Evolutionary conservation across 1,140 invertebrate species (phyloP).

Genomic region (Magallana angulata): DNA sequence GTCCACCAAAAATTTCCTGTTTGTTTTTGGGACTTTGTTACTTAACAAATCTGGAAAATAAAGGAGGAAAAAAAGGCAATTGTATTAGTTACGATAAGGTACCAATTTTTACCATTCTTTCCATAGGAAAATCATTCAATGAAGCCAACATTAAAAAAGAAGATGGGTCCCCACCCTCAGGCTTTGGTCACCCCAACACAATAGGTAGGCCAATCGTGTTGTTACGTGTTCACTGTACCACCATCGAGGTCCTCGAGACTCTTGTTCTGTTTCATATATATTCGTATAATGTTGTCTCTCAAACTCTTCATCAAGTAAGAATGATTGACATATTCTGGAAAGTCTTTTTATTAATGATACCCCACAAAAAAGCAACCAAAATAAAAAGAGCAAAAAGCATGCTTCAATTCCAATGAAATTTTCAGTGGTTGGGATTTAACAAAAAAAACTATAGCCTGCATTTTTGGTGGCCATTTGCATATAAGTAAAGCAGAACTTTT

Average conservation of each 20-base stretch:
- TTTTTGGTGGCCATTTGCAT: not conserved
- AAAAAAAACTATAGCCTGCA: not conserved
- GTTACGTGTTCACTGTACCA: slow-evolving; percentile 24
- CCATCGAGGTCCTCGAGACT: slow-evolving; percentile 12
- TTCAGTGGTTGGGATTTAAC: not conserved
- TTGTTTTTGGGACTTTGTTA: not conserved
- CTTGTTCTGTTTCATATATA: slow-evolving; percentile 18
- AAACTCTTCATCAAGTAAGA: slow-evolving; percentile 12
- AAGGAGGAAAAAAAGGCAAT: slow-evolving; percentile 4
- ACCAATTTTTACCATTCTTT: slow-evolving; percentile 51
- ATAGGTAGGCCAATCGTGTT: slow-evolving; percentile 58
- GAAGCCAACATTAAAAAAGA: slow-evolving; percentile 60
- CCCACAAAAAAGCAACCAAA: too few species aligned
- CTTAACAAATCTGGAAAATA: not conserved
- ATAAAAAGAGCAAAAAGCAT: slow-evolving; percentile 5
- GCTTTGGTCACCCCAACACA: slow-evolving; percentile 52
- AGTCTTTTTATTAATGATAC: slow-evolving; percentile 19
- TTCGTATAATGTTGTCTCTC: slow-evolving; percentile 14
- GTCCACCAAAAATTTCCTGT: not conserved
- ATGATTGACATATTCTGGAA: slow-evolving; percentile 36
- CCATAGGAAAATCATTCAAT: slow-evolving; percentile 61
- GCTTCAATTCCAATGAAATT: not conserved
- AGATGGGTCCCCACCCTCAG: slow-evolving; percentile 46
- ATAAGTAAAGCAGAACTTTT: not conserved
- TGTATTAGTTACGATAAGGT: not conserved